Evolutionary conservation across 1,140 invertebrate species (phyloP).

Genomic region (Tetramorium alpestre): DNA sequence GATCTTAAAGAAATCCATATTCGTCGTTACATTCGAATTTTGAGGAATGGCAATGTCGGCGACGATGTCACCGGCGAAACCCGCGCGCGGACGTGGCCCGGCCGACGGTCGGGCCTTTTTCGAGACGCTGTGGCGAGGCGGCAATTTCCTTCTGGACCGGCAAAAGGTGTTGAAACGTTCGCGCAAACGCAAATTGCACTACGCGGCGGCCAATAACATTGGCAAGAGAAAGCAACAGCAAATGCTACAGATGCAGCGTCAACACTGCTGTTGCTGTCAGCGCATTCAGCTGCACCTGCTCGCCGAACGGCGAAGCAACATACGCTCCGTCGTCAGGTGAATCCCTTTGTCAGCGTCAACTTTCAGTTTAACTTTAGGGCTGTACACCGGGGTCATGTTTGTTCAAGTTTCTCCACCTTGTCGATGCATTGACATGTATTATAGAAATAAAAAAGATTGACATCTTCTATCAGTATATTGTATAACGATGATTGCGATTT

Average conservation of each 20-base stretch:
- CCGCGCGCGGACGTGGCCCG: constrained; percentile 82
- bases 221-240: constrained; percentile 68
- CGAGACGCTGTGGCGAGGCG: constrained; percentile 82
- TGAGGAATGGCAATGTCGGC: constrained; percentile 77
- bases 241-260: constrained; percentile 69
- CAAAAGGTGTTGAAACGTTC: constrained; percentile 80
- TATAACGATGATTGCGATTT: neutral
- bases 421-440: neutral
- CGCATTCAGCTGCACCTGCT: constrained; percentile 83
- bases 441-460: neutral
- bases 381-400: neutral
- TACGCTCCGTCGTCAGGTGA: constrained; percentile 84
- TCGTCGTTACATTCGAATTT: neutral
- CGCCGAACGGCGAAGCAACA: constrained; percentile 79
- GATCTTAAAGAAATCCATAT: neutral
- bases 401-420: too few relatives aligned
- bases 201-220: constrained; percentile 64
- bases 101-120: constrained; percentile 83
- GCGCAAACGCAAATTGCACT: constrained; percentile 80
- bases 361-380: neutral
- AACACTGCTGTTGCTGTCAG: constrained; percentile 84
- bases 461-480: neutral
- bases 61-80: constrained; percentile 69
- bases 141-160: constrained; percentile 80
- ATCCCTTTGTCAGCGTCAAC: constrained; percentile 30